phyloP scores from a whole-genome alignment of 2,113 vertebrate species.

The Cryptoleucopteryx plumbea region DNA sequence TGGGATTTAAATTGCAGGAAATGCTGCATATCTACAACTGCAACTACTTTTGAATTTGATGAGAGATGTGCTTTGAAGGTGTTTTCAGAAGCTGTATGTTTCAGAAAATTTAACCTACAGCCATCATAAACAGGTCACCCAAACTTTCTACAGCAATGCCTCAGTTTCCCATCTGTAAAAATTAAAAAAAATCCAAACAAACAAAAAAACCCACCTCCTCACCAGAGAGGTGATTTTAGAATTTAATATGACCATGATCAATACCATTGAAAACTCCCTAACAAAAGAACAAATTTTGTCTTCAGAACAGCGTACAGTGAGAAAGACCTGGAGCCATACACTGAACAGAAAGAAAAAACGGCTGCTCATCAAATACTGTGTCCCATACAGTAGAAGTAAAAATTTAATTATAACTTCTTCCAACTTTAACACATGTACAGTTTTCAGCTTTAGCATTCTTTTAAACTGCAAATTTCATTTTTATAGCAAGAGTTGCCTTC shows the following conservation, averaged over 20 bases:
- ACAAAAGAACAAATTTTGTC: background rate
- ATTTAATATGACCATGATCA: background rate
- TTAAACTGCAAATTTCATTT: background rate
- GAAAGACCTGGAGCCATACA: background rate
- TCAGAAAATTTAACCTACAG: background rate
- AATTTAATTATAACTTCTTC: background rate
- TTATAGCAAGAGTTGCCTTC: background rate
- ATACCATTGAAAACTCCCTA: background rate
- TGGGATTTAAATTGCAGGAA: background rate
- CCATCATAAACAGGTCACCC: background rate
- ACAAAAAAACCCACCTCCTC: background rate
- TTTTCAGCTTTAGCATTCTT: background rate
- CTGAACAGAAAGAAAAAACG: background rate
- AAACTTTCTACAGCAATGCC: background rate
- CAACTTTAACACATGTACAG: background rate
- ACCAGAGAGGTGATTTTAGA: background rate
- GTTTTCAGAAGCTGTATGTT: background rate
- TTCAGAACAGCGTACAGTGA: background rate
- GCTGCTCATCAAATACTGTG: background rate
- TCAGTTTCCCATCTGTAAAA: background rate
- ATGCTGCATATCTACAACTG: background rate
- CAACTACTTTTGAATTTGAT: background rate
- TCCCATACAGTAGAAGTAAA: background rate
- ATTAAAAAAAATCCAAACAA: background rate
- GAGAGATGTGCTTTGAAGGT: background rate